A percentile compares a stretch with the other conserved stretches of the same genome.
These are phyloP conservation scores for Plecturocebus donacophilus DNA, from an alignment of 2,113 vertebrate species.

Conservation along the genomic window DNA sequence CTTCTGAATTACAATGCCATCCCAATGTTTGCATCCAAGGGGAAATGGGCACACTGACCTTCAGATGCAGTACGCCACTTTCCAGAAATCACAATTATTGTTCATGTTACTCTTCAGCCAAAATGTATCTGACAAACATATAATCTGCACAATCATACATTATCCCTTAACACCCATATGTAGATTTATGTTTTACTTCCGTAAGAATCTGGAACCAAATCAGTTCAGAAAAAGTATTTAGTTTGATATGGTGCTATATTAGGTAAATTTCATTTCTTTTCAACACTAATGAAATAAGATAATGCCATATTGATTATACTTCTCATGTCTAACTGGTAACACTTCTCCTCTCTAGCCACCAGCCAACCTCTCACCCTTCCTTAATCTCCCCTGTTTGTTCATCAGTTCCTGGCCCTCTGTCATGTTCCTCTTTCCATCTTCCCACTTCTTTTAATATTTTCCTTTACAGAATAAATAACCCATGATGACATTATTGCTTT, in stretches of 20 bases:
- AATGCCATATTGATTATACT: accelerated
- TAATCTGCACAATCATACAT: background rate
- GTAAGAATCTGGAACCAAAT: background rate
- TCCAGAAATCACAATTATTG: background rate
- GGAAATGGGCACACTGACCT: background rate
- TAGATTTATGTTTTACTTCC: background rate
- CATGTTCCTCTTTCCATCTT: background rate
- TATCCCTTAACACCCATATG: background rate
- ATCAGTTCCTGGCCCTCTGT: background rate
- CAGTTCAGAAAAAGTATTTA: background rate
- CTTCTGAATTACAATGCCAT: accelerated
- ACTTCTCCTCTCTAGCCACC: accelerated
- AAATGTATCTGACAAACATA: background rate
- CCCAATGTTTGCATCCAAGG: background rate
- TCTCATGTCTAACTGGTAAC: accelerated
- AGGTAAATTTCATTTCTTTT: background rate
- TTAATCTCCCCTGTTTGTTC: background rate
- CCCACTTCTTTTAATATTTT: background rate
- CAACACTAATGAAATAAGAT: background rate
- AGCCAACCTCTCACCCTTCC: background rate
- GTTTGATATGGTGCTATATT: accelerated
- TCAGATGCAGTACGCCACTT: background rate
- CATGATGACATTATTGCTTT: background rate
- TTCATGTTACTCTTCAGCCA: too few relatives aligned
- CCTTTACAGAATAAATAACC: background rate